phyloP scores from a whole-genome alignment of 1,140 invertebrate genomes.

The Plectrocnemia conspersa region DNA sequence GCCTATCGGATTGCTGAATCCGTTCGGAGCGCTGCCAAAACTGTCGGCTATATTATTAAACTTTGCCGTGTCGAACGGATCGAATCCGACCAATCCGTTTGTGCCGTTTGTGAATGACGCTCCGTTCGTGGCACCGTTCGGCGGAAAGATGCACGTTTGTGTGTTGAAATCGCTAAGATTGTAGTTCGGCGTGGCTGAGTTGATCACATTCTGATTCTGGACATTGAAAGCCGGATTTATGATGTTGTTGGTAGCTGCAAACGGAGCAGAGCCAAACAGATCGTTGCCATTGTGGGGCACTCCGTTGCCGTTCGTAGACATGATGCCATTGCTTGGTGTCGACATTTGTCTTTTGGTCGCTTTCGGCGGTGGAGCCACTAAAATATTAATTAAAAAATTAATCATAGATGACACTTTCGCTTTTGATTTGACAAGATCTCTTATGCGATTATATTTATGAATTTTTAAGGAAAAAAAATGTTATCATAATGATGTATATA shows the following conservation, averaged over 20 bases:
- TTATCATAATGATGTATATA: no score
- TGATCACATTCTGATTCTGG: slow-evolving; percentile 19
- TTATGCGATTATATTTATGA: no score
- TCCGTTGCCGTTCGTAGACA: slow-evolving; percentile 53
- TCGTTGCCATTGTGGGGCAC: slow-evolving; percentile 46
- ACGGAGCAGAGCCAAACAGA: slow-evolving; percentile 64
- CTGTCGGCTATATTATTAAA: slow-evolving; percentile 43
- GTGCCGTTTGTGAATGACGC: slow-evolving; percentile 39
- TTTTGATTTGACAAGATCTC: no score
- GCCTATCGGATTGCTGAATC: slow-evolving; percentile 45
- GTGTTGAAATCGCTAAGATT: slow-evolving; percentile 49
- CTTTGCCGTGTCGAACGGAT: slow-evolving; percentile 78
- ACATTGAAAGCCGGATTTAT: slow-evolving; percentile 18
- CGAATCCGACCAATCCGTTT: slow-evolving; percentile 47
- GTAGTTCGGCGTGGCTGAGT: slow-evolving; percentile 42
- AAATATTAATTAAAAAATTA: slow-evolving; percentile 33
- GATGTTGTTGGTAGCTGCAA: slow-evolving; percentile 40
- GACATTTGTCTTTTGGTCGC: slow-evolving; percentile 59
- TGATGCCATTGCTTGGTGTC: slow-evolving; percentile 42
- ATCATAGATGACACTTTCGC: no score
- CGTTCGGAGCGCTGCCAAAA: slow-evolving; percentile 35
- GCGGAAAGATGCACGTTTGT: slow-evolving; percentile 42
- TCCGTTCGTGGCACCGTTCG: slow-evolving; percentile 33
- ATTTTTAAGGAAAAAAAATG: no score
- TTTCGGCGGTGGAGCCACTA: slow-evolving; percentile 77